Evolutionary conservation across 2,888 invertebrate genomes (phyloP), one percentile per base, ranked within the genome.

Genomic region (Dioctria rufipes): DNA sequence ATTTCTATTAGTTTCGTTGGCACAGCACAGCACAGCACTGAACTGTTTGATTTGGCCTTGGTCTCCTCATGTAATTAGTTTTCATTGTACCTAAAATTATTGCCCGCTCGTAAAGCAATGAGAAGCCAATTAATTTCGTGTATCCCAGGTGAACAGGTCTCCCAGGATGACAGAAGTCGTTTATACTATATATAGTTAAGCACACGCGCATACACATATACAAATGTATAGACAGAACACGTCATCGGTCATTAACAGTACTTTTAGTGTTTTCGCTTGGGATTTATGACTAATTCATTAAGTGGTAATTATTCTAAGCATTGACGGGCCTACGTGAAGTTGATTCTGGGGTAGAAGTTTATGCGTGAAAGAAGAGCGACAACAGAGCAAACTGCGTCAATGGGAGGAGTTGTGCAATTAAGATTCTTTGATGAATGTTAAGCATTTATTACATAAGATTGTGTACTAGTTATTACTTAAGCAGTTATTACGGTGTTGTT

Each of bases 301-400:
- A 78, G 78, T 78, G 78, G 78, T 78, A 78, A 78, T 78, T 78
- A 78, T 49, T 37, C 37, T 65, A 78, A 78, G 58, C 61, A 43
- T 75, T 75, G 61, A 60, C 61, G 75, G 42, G 9, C 39, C 8
- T 11, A 65, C 37, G 39, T 65, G 40, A 5, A 4, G 25, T 3
- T 60, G n/a, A 60, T 60, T 60, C 13, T 25, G 25, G 60, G 5
- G 13, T 5, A 58, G 25, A 58, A 11, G 3, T 25, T 46, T 42
- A 46, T 25, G 46, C 25, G 67, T 67, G 46, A 8, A 67, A 67
- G 67, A 67, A 67, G 67, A 67, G 67, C 42, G 46, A 25, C 8
- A 43, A 3, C 39, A 42, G 65, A 40, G 65, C 40, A 40, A 65
- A 39, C 65, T 11, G 39, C 40, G 25, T 11, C 61, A 37, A 37